These are phyloP conservation scores for Sula dactylatra DNA, from an alignment of 2,113 vertebrate genomes.

Conservation along the genomic window DNA sequence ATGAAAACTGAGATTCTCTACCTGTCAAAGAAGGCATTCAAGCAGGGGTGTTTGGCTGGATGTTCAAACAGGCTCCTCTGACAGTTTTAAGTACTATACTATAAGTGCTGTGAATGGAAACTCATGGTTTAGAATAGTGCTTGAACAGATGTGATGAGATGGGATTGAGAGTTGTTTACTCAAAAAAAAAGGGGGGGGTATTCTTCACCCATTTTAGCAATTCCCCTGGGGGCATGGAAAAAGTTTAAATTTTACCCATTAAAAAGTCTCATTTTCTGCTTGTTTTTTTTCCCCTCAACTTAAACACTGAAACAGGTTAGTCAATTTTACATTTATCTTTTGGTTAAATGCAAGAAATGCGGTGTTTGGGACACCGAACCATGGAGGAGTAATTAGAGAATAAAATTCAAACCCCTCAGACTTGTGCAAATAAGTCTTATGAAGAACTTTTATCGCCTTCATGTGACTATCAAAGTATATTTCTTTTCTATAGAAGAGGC, in stretches of 20 bases:
- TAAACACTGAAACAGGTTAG: background rate
- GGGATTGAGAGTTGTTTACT: background rate
- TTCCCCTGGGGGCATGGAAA: background rate
- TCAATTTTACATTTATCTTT: background rate
- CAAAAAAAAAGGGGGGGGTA: background rate
- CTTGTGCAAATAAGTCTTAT: background rate
- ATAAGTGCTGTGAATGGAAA: background rate
- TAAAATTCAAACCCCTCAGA: background rate
- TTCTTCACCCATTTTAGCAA: background rate
- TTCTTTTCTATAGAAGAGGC: background rate
- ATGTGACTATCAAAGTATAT: background rate
- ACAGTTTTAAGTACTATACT: background rate
- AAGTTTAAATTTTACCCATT: background rate
- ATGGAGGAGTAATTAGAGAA: background rate
- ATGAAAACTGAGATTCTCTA: background rate
- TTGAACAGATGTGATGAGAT: background rate
- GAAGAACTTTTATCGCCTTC: background rate
- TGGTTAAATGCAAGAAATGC: background rate
- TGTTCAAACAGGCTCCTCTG: background rate
- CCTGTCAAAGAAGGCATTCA: rapidly evolving
- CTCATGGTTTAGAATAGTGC: background rate
- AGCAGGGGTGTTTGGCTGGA: background rate
- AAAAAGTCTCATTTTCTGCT: background rate
- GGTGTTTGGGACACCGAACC: background rate
- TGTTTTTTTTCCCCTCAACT: background rate